A percentile compares a stretch with the other conserved stretches of the same genome.
Evolutionary conservation across 2,113 vertebrate species (phyloP).

Genomic region (Gallinago paraguaiae): DNA sequence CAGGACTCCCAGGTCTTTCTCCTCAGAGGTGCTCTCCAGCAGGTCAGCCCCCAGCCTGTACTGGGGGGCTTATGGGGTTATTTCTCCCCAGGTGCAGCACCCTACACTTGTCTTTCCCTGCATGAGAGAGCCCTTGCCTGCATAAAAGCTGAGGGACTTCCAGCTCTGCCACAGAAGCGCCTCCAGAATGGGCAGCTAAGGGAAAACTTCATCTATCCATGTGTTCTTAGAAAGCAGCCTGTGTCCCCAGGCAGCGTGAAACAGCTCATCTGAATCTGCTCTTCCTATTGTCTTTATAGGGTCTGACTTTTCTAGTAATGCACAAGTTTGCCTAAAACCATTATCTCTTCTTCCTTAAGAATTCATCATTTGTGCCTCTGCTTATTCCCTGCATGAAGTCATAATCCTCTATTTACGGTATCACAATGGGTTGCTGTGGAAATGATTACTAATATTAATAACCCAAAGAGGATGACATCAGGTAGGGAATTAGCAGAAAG

Average conservation of each 20-base stretch:
- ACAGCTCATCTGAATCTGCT: not conserved
- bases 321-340: not conserved
- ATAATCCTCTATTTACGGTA: slow-evolving; percentile 51
- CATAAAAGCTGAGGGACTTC: not conserved
- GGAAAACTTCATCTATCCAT: not conserved
- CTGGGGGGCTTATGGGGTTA: too few species aligned
- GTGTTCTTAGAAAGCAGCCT: slow-evolving; percentile 11
- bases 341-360: slow-evolving; percentile 21
- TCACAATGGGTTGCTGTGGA: slow-evolving; percentile 56
- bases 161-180: not conserved
- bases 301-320: not conserved
- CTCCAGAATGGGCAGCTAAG: not conserved
- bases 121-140: not conserved
- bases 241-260: not conserved
- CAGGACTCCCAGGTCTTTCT: too few species aligned
- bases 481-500: slow-evolving; percentile 48
- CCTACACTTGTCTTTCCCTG: not conserved
- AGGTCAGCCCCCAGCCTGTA: too few species aligned
- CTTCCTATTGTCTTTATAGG: not conserved
- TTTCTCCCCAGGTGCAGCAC: too few species aligned
- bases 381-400: slow-evolving; percentile 62
- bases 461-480: slow-evolving; percentile 48
- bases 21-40: too few species aligned
- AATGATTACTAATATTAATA: slow-evolving; percentile 61
- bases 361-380: slow-evolving; percentile 45